Conservation (phyloP, 1,140 invertebrate genomes). For the Drosophila malerkotliana region DNA sequence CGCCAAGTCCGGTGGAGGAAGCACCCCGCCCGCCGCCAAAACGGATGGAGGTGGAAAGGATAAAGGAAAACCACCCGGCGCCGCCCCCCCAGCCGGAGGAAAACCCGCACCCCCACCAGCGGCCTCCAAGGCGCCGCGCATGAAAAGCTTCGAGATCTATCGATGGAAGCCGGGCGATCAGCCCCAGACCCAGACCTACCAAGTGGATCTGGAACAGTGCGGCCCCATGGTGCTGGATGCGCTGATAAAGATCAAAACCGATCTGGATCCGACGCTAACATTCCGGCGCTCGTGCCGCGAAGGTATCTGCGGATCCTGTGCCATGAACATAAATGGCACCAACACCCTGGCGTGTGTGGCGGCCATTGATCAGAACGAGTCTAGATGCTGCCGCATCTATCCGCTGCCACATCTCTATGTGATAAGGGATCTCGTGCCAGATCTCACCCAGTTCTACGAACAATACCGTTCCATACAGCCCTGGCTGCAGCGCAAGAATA, state of each 20-base stretch:
- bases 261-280: conserved; percentile 97
- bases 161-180: conserved; percentile 95
- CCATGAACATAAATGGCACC: conserved; percentile 98
- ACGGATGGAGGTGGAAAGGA: background rate
- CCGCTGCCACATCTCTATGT: conserved; percentile 99
- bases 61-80: background rate
- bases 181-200: conserved; percentile 94
- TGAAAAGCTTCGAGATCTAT: conserved; percentile 94
- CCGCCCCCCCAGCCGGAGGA: background rate
- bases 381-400: conserved; percentile 86
- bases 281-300: conserved; percentile 97
- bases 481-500: conserved; percentile 92
- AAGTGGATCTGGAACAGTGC: conserved; percentile 95
- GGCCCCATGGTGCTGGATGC: conserved; percentile 99
- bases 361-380: conserved; percentile 37
- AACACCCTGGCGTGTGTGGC: conserved; percentile 95
- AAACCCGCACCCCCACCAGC: conserved; percentile 2
- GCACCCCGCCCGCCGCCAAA: too few species aligned
- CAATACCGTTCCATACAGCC: conserved; percentile 97
- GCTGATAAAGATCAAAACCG: conserved; percentile 98
- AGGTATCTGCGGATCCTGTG: conserved; percentile 98
- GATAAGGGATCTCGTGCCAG: conserved; percentile 97
- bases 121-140: conserved; percentile 22
- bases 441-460: conserved; percentile 96
- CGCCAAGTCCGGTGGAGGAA: background rate